Evolutionary conservation across 2,888 invertebrate species (phyloP), one percentile per base, ranked within the genome.

Genomic region (Notodonta dromedarius): DNA sequence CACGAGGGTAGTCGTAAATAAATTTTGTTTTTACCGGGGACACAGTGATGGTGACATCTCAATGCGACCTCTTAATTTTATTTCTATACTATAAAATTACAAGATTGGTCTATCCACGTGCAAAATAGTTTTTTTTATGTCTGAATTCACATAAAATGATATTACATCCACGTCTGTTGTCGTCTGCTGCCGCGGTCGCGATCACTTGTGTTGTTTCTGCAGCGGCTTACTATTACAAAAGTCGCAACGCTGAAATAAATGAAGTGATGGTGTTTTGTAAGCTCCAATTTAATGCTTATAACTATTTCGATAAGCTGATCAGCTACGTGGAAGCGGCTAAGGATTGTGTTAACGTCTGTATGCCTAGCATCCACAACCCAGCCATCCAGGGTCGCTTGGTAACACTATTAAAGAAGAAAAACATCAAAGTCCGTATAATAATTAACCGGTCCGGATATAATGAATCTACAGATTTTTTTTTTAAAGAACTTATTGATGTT

Each of bases 231-330:
- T 93, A 85, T 74, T 91, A 88, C 75, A 90, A 81, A 77, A 88
- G 83, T 67, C 85, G 91, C 59, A 87, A 74, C 62, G 72, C 80
- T 39, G 89, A 89, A 67, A 75, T 91, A 63, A 93, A 93, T 73
- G 92, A 93, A 84, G 93, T 93, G 61, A 93, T 93, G 93, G 90
- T 93, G 67, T 93, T 93, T 79, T 93, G 93, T 76, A 93, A 93
- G 80, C 78, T 93, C 57, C 93, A 93, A 67, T 89, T 83, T 64
- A 93, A 93, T 76, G 89, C 89, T 14, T 86, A 84, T 68, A 89
- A 90, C 75, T 93, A 87, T 78, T 93, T 93, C 77, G 92, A 93
- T 73, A 91, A 91, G 69, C 72, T 93, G 60, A 83, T 93, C 58
- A 89, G 91, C 71, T 90, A 87, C 69, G 82, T 93, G 62, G 91